A percentile compares a stretch with the other conserved stretches of the same genome.
phyloP scores from a whole-genome alignment of 2,797 vertebrate species.

The Anomalospiza imberbis region DNA sequence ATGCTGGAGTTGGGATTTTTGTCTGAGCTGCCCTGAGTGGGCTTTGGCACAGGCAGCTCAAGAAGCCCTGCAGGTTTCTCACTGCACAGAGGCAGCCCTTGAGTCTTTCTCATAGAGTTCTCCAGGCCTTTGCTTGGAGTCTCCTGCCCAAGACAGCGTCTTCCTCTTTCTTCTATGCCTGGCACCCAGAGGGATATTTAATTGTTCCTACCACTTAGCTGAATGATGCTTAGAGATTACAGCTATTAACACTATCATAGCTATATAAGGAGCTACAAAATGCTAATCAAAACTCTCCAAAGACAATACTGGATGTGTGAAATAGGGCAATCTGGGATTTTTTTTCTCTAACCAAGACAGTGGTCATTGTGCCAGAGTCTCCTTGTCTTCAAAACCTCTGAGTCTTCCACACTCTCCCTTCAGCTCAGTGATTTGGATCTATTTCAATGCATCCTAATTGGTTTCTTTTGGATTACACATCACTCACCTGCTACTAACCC shows the following conservation, averaged over 20 bases:
- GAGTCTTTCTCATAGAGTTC: not conserved
- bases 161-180: not conserved
- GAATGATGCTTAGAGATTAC: not conserved
- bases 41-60: not conserved
- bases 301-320: not conserved
- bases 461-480: not conserved
- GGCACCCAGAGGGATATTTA: not conserved
- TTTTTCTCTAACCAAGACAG: not conserved
- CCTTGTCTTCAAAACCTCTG: not conserved
- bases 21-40: not conserved
- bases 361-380: not conserved
- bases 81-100: accelerated
- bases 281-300: not conserved
- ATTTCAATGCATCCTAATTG: not conserved
- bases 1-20: not conserved
- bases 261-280: not conserved
- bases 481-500: not conserved
- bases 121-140: not conserved
- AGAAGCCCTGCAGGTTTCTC: not conserved
- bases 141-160: not conserved
- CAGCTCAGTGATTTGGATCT: not conserved
- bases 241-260: not conserved
- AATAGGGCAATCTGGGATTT: not conserved
- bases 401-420: not conserved
- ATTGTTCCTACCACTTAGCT: not conserved